Conservation (phyloP, 2,888 invertebrate species). For the Pollenia griseotomentosa region DNA sequence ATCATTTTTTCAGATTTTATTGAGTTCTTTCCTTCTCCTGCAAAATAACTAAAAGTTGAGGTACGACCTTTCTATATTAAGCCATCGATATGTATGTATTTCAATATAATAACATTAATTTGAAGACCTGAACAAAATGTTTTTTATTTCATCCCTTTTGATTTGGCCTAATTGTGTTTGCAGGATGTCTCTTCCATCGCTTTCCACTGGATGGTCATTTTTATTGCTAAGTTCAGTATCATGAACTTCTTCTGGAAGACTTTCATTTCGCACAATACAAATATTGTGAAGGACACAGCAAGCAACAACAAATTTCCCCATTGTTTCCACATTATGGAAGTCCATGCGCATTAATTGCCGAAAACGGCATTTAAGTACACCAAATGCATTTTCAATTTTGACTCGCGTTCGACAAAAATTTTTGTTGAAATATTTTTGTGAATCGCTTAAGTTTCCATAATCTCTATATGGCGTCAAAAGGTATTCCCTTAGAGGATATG, state of each 20-base stretch:
- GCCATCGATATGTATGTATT: too few species aligned
- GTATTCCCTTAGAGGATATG: slow-evolving; percentile 65
- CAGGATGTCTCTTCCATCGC: slow-evolving; percentile 6
- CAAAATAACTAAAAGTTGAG: too few species aligned
- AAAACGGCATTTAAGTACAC: slow-evolving; percentile 76
- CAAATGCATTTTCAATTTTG: slow-evolving; percentile 79
- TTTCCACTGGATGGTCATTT: slow-evolving; percentile 11
- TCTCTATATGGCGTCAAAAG: slow-evolving; percentile 77
- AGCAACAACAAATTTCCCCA: slow-evolving; percentile 75
- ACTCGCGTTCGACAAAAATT: slow-evolving; percentile 76
- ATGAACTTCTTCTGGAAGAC: slow-evolving; percentile 27
- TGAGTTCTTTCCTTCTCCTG: too few species aligned
- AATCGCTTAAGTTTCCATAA: slow-evolving; percentile 76
- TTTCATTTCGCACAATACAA: slow-evolving; percentile 73
- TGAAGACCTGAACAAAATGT: not conserved
- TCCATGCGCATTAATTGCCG: slow-evolving; percentile 64
- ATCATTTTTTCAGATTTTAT: too few species aligned
- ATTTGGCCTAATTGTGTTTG: slow-evolving; percentile 43
- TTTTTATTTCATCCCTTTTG: slow-evolving; percentile 50
- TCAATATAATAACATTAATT: not conserved
- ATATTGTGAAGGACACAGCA: slow-evolving; percentile 77
- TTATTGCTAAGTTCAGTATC: slow-evolving; percentile 25
- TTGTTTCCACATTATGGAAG: slow-evolving; percentile 62
- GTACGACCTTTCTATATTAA: too few species aligned
- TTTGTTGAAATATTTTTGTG: slow-evolving; percentile 76